A percentile compares a stretch with the other conserved stretches of the same genome.
Evolutionary conservation across 2,888 invertebrate species (phyloP).

Genomic region (Trichopria drosophilae): DNA sequence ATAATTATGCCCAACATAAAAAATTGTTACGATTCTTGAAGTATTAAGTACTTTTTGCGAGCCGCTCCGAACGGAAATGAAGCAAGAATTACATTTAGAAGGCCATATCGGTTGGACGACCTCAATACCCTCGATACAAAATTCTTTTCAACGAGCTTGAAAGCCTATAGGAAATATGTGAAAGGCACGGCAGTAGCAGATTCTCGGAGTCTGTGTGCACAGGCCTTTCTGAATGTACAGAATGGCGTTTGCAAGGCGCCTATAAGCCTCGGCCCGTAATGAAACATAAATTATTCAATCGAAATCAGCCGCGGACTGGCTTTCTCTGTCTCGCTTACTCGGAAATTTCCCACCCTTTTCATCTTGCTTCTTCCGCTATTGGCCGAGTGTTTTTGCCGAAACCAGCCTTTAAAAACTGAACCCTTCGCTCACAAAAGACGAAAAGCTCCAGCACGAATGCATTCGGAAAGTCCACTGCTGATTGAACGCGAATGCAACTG

Average conservation of each 20-base stretch:
- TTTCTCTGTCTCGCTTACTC: slow-evolving; percentile 11
- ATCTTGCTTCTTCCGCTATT: no score
- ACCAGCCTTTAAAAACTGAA: slow-evolving; percentile 46
- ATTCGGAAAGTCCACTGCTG: no score
- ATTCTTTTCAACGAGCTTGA: slow-evolving; percentile 52
- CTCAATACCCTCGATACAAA: slow-evolving; percentile 56
- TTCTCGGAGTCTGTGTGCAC: slow-evolving; percentile 45
- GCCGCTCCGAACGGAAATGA: slow-evolving; percentile 5
- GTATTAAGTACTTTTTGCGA: no score
- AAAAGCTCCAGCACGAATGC: slow-evolving; percentile 26
- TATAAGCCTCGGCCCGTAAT: slow-evolving; percentile 56
- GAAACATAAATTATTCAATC: slow-evolving; percentile 60
- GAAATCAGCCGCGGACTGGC: slow-evolving; percentile 55
- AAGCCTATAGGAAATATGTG: slow-evolving; percentile 58
- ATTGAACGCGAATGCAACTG: no score
- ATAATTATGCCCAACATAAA: no score
- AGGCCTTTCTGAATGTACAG: slow-evolving; percentile 56
- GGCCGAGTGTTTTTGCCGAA: slow-evolving; percentile 47
- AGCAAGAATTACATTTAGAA: slow-evolving; percentile 23
- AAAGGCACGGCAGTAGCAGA: slow-evolving; percentile 49
- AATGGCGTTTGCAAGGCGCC: slow-evolving; percentile 57
- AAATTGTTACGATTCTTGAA: no score
- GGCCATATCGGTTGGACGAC: slow-evolving; percentile 38
- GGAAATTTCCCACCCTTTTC: no score
- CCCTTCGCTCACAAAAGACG: slow-evolving; percentile 35